Evolutionary conservation across 2,888 invertebrate genomes (phyloP).

Genomic region (Caenorhabditis afra): DNA sequence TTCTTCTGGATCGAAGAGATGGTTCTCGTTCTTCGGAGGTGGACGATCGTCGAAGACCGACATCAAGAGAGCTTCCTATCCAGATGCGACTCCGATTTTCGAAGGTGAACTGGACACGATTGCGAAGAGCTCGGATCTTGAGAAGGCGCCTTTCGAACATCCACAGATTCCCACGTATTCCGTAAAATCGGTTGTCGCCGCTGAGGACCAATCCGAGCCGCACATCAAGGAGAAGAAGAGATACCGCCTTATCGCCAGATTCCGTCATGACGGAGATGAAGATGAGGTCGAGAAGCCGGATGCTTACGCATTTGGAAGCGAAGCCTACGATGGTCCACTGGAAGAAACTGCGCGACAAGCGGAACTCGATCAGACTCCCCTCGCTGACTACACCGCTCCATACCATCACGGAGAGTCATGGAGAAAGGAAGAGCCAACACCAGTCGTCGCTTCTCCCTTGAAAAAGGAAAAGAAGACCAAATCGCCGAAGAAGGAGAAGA

Average conservation of each 20-base stretch:
- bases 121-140: no score
- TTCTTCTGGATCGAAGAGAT: no score
- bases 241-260: conserved; percentile 47
- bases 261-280: conserved; percentile 65
- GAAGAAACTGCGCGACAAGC: conserved; percentile 48
- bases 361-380: conserved; percentile 38
- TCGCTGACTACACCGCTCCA: conserved; percentile 31
- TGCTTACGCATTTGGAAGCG: conserved; percentile 43
- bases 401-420: conserved; percentile 42
- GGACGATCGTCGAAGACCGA: no score
- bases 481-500: conserved; percentile 3
- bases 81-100: no score
- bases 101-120: no score
- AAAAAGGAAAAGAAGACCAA: conserved; percentile 13
- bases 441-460: not conserved
- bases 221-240: no score
- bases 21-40: no score
- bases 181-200: no score
- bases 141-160: no score
- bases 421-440: not conserved
- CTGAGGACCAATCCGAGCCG: no score
- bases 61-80: no score
- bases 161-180: no score
- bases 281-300: conserved; percentile 59
- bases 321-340: conserved; percentile 55